Conservation (phyloP, 1,140 invertebrate genomes). For the Ceratitis capitata region DNA sequence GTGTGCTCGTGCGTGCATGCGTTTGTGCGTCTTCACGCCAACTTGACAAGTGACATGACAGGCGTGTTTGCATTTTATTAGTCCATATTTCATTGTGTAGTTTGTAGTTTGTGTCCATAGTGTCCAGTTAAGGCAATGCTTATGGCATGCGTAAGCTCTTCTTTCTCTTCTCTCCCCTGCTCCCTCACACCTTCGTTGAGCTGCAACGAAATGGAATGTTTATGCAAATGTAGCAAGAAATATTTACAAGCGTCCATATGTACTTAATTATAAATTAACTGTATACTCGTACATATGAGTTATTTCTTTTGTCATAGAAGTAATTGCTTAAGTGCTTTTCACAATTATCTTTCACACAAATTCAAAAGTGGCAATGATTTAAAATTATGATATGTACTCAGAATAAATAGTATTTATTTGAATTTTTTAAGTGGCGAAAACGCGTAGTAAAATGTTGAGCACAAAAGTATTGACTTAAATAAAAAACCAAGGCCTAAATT, state of each 20-base stretch:
- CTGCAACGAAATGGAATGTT: background rate
- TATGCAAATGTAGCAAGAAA: background rate
- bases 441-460: no score
- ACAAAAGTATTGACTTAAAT: no score
- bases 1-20: no score
- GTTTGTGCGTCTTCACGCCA: slow-evolving; percentile 21
- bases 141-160: no score
- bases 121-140: background rate
- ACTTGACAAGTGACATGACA: slow-evolving; percentile 45
- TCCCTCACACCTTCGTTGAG: no score
- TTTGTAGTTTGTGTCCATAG: background rate
- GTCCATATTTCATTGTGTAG: slow-evolving; percentile 39
- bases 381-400: no score
- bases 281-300: background rate
- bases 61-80: slow-evolving; percentile 45
- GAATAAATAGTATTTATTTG: no score
- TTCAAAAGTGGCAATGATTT: no score
- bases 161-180: background rate
- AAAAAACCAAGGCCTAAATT: no score
- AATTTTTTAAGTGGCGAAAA: no score
- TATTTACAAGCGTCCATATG: background rate
- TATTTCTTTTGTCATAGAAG: background rate
- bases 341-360: background rate
- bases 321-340: background rate
- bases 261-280: background rate